These are phyloP conservation scores for Pampusana beccarii DNA, from an alignment of 2,113 vertebrate genomes.

Conservation along the genomic window DNA sequence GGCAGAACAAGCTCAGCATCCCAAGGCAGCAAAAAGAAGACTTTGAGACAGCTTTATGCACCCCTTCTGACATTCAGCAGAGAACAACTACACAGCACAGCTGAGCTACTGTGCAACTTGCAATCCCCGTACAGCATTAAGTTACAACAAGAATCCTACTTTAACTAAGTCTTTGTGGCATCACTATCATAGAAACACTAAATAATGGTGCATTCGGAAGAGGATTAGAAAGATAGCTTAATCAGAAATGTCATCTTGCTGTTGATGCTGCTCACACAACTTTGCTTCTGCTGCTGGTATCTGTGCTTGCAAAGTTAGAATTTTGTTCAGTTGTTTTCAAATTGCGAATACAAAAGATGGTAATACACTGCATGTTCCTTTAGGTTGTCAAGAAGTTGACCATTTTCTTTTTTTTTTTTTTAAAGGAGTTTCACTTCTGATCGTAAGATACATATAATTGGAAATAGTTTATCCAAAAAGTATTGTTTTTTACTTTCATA, in stretches of 20 bases:
- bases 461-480: background rate
- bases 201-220: background rate
- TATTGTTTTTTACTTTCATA: background rate
- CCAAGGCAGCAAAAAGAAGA: background rate
- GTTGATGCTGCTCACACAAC: background rate
- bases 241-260: background rate
- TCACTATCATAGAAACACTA: background rate
- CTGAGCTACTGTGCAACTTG: background rate
- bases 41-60: background rate
- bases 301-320: background rate
- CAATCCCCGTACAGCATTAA: fast-evolving
- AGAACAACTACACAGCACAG: background rate
- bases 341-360: background rate
- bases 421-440: background rate
- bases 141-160: background rate
- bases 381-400: fast-evolving
- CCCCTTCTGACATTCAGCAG: background rate
- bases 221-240: background rate
- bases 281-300: background rate
- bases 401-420: no score
- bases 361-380: background rate
- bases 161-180: background rate
- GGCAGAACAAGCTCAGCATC: background rate
- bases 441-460: background rate
- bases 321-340: background rate